phyloP scores from a whole-genome alignment of 2,888 invertebrate species.

The Zaprionus obscuricornis region DNA sequence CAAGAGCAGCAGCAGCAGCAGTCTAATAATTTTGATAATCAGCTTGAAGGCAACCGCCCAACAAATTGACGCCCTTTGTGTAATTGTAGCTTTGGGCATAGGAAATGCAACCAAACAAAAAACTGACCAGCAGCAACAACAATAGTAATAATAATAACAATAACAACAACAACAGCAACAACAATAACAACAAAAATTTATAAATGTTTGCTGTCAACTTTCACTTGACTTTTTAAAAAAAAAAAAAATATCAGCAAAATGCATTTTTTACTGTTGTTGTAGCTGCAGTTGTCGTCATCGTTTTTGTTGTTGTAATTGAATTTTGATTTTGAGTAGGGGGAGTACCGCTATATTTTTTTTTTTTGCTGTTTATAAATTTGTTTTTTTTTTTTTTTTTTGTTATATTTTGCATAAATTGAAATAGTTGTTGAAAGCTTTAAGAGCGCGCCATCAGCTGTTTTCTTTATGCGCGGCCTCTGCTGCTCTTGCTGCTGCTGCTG shows the following conservation, averaged over 20 bases:
- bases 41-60: conserved; percentile 24
- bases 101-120: conserved; percentile 23
- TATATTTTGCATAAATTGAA: conserved; percentile 72
- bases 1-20: neutral
- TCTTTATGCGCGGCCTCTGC: too few species aligned
- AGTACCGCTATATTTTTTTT: conserved; percentile 16
- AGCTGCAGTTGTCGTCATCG: neutral
- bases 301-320: conserved; percentile 42
- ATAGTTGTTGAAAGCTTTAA: too few species aligned
- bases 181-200: conserved; percentile 19
- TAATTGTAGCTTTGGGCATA: conserved; percentile 26
- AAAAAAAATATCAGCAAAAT: conserved; percentile 26
- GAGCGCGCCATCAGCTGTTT: too few species aligned
- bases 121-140: conserved; percentile 13
- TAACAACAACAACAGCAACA: conserved; percentile 18
- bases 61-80: conserved; percentile 42
- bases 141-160: conserved; percentile 11
- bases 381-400: conserved; percentile 17
- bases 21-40: conserved; percentile 43
- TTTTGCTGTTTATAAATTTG: too few species aligned
- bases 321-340: conserved; percentile 31
- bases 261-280: conserved; percentile 22
- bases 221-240: conserved; percentile 58
- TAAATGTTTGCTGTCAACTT: conserved; percentile 52
- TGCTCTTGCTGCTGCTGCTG: too few species aligned